Evolutionary conservation across 2,888 invertebrate species (phyloP), one percentile per base, ranked within the genome.

Genomic region (Norana najaformis): DNA sequence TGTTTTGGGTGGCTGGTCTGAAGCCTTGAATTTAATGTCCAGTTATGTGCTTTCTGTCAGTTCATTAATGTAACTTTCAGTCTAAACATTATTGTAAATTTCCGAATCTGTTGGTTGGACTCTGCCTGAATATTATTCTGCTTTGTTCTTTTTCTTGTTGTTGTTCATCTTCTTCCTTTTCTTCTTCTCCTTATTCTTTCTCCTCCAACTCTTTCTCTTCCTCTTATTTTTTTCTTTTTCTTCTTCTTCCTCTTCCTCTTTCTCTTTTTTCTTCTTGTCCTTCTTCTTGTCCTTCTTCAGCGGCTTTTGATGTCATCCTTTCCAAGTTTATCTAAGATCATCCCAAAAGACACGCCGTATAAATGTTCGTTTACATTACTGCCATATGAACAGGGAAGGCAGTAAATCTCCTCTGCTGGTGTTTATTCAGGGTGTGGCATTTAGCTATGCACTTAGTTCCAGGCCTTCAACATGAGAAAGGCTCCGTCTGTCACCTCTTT

Each of bases 401-500:
- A 1, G 16, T 69, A 69, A 69, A 8, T 69, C 69, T n/a, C 13
- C 0, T 8, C 11, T 69, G 11, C 8, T 69, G 30, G n/a, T 69
- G n/a, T 69, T 69, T 69, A n/a, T 69, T 69, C 69, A 0, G 30
- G 69, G n/a, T n/a, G 69, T 69, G 30, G 69, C 69, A 69, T 69
- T 69, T n/a, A 69, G 8, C 69, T 16, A 11, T 16, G 30, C 69
- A 69, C 69, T 69, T 69, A 11, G 69, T n/a, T n/a, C 69, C 13
- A 30, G n/a, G 69, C 69, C 69, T 69, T 69, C 69, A n/a, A 69
- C 69, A n/a, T 69, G 69, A 69, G 69, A 69, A 69, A 69, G 69
- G 69, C 11, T 69, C 69, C 69, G 69, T 4, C 69, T 69, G 69
- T 1, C 3, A 23, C n/a, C 30, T 69, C 23, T 69, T 69, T 69